Base-by-base conservation (phyloP, 2,797 vertebrate genomes). In the Typhlichthys subterraneus region DNA sequence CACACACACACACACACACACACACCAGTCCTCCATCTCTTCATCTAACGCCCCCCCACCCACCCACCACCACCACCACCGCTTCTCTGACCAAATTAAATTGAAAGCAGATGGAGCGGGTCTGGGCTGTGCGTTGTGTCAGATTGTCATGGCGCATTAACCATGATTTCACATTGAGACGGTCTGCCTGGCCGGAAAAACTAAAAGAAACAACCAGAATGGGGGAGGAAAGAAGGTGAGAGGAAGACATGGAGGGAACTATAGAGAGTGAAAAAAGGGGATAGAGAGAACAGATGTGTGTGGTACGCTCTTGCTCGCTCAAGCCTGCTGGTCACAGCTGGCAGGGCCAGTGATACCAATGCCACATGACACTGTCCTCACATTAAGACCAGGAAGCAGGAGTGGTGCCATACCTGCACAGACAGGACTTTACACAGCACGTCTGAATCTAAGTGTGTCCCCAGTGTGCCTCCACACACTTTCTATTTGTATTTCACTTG, bases 81-180 rank as follows among this genome's bases (percentile, higher is more conserved):
- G 53, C 70, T 79, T 69, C 83, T 77, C 78, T 73, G 83, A 83
- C 87, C 81, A 86, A 90, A 93, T 93, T 89, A 93, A 95, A 94
- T 92, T 80, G 52, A 94, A 95, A 93, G 87, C 93, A 93, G 87
- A 90, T 92, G 92, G 92, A 93, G 72, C 49, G 12, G 85, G 83
- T 84, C 81, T 74, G 75, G 69, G 77, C 1, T 70, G 82, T 82
- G 81, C 83, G 63, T 89, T 82, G 88, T 90, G 77, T 86, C 86
- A 89, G 91, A 92, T 87, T 88, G 82, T 86, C 75, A 83, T 65
- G 88, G 81, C 65, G 79, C 77, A 92, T 61, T 80, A 92, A 82
- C 72, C 72, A 80, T 83, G 86, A 91, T 90, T 93, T 90, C 81
- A 87, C 83, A 74, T 85, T 78, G 84, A 89, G 82, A 86, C 71